Evolutionary conservation across 2,797 vertebrate species (phyloP), one percentile per base, ranked within the genome.

Genomic region (Gymnocypris eckloni): DNA sequence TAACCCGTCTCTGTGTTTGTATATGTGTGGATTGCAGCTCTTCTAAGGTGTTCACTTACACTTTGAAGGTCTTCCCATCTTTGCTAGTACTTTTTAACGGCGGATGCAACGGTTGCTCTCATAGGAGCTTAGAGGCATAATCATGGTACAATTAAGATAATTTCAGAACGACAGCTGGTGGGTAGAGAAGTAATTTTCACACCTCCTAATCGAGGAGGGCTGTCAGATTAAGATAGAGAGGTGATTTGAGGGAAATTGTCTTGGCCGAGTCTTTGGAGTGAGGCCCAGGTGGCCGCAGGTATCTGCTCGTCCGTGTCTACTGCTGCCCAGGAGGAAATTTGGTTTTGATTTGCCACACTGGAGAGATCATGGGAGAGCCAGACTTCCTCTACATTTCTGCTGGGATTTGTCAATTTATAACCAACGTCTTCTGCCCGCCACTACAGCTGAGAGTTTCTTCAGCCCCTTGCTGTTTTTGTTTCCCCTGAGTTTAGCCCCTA

Each of bases 81-180:
- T 91, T 91, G 85, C 90, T 76, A 83, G 72, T 52, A 83, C 41
- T 87, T 86, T 90, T 88, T 83, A 91, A 88, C 28, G 28, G 28
- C 61, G 91, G 92, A 90, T 90, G 88, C 82, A 91, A 90, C 86
- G 89, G 89, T 84, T 88, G 90, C 93, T 94, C 92, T 91, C 93
- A 92, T 89, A 87, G 88, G 85, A 91, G 95, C 95, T 96, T 86
- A 94, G 92, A 96, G 95, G 95, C 94, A 94, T 95, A 95, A 96
- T 96, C 95, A 96, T 92, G 91, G 92, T 93, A 96, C 94, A 96
- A 96, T 96, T 96, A 96, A 96, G 96, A 96, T 96, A 95, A 96
- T 96, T 96, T 96, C 90, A 89, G 93, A 91, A 93, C 90, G 90
- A 96, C 91, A 91, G 96, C 96, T 96, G 90, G 94, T 95, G 95